These are phyloP conservation scores for Trichechus manatus DNA, from an alignment of 2,113 vertebrate species.

Conservation along the genomic window DNA sequence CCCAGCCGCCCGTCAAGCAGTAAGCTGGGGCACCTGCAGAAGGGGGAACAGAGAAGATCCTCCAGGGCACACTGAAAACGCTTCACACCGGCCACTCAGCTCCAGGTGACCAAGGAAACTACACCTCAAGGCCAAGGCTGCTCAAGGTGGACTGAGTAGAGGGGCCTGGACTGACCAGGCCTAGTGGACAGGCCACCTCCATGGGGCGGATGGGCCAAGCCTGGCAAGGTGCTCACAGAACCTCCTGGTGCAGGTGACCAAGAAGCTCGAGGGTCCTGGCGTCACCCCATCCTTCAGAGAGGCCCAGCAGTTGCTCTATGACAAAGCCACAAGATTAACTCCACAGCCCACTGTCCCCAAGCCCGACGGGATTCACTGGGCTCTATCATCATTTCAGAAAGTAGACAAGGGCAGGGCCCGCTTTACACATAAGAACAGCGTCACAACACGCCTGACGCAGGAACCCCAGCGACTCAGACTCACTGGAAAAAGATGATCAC, in stretches of 20 bases:
- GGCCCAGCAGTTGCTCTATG: neutral
- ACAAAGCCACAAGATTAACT: neutral
- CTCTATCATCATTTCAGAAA: accelerated
- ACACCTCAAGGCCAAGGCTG: neutral
- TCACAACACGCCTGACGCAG: accelerated
- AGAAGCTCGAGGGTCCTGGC: accelerated
- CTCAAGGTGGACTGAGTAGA: neutral
- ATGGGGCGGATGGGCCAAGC: accelerated
- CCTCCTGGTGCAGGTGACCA: neutral
- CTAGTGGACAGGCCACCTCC: neutral
- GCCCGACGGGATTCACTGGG: accelerated
- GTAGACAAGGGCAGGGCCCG: accelerated
- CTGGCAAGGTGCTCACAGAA: too few species aligned
- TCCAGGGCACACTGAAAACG: neutral
- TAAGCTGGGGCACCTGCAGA: neutral
- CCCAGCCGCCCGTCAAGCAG: neutral
- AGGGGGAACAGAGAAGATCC: too few species aligned
- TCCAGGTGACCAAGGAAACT: neutral
- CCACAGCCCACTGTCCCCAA: neutral
- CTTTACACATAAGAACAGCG: accelerated
- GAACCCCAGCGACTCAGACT: neutral
- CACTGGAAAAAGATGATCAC: neutral
- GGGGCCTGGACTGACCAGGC: neutral
- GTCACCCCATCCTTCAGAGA: neutral
- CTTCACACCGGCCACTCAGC: neutral